Conservation (phyloP, 2,797 vertebrate species). For the Salarias fasciatus region DNA sequence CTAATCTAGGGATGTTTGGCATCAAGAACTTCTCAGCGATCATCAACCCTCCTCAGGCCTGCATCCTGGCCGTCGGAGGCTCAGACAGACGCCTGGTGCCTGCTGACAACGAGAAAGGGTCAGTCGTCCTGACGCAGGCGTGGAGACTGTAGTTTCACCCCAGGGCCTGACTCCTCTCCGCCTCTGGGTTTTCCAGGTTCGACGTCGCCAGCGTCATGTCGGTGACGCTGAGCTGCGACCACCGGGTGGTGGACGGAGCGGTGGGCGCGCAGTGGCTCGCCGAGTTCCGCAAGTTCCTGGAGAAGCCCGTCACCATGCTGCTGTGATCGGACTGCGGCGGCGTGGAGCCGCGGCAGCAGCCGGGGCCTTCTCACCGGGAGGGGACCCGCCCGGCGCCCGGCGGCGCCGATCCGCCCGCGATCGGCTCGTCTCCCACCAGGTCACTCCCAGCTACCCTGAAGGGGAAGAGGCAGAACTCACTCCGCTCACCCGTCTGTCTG, state of each 20-base stretch:
- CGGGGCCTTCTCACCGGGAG: slow-evolving; percentile 53
- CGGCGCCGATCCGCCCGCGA: slow-evolving; percentile 44
- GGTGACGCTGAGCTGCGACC: slow-evolving; percentile 97
- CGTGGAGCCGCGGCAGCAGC: slow-evolving; percentile 7
- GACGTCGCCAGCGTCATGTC: slow-evolving; percentile 95
- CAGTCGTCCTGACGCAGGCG: slow-evolving; percentile 37
- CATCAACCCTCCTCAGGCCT: slow-evolving; percentile 97
- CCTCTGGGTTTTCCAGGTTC: slow-evolving; percentile 81
- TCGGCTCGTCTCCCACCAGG: slow-evolving; percentile 57
- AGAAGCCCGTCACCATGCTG: slow-evolving; percentile 95
- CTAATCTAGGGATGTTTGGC: slow-evolving; percentile 98
- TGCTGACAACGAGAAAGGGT: slow-evolving; percentile 97
- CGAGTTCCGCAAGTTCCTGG: slow-evolving; percentile 95
- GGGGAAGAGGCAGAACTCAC: slow-evolving; percentile 62
- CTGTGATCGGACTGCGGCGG: slow-evolving; percentile 82
- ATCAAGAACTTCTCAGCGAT: slow-evolving; percentile 98
- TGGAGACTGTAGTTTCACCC: background rate
- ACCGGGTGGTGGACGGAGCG: slow-evolving; percentile 95
- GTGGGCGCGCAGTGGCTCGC: slow-evolving; percentile 98
- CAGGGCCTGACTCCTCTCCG: background rate
- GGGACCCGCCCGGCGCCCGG: slow-evolving; percentile 54
- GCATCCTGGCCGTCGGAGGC: slow-evolving; percentile 94
- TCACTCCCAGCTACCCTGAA: slow-evolving; percentile 68
- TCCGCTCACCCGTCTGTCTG: slow-evolving; percentile 51
- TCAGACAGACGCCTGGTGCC: slow-evolving; percentile 92